phyloP scores from a whole-genome alignment of 1,140 invertebrate species.

The Atopsyche davidsoni region DNA sequence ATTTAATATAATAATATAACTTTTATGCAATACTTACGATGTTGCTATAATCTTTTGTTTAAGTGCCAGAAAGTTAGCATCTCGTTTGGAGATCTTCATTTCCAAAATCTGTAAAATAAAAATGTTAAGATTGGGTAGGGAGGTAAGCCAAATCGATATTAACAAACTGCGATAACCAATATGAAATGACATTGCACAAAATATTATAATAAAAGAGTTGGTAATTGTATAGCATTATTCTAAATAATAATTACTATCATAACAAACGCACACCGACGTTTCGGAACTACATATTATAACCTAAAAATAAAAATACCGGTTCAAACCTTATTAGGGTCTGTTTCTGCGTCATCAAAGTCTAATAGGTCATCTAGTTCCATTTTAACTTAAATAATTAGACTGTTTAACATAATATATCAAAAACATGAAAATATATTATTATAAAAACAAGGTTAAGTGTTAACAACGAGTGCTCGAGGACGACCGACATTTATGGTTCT shows the following conservation, averaged over 20 bases:
- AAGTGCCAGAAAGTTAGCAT: slow-evolving; percentile 30
- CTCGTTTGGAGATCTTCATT: slow-evolving; percentile 29
- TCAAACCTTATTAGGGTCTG: too few species aligned
- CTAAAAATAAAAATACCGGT: too few species aligned
- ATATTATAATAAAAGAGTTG: too few species aligned
- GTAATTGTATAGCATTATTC: too few species aligned
- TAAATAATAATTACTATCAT: not conserved
- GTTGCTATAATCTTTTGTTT: slow-evolving; percentile 37
- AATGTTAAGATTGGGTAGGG: not conserved
- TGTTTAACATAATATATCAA: too few species aligned
- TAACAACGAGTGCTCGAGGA: too few species aligned
- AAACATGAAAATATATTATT: not conserved
- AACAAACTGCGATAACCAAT: not conserved
- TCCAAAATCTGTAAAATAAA: slow-evolving; percentile 3
- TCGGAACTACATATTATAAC: slow-evolving; percentile 3
- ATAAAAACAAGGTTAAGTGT: too few species aligned
- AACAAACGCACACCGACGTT: slow-evolving; percentile 4
- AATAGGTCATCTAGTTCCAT: too few species aligned
- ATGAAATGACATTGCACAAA: too few species aligned
- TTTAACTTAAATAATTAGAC: too few species aligned
- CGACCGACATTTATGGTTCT: too few species aligned
- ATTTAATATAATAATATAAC: not conserved
- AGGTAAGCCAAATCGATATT: not conserved
- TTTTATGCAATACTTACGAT: slow-evolving; percentile 33
- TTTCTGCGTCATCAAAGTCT: too few species aligned